These are phyloP conservation scores for Chaitophorus viminalis DNA, from an alignment of 2,888 invertebrate species.

Conservation along the genomic window DNA sequence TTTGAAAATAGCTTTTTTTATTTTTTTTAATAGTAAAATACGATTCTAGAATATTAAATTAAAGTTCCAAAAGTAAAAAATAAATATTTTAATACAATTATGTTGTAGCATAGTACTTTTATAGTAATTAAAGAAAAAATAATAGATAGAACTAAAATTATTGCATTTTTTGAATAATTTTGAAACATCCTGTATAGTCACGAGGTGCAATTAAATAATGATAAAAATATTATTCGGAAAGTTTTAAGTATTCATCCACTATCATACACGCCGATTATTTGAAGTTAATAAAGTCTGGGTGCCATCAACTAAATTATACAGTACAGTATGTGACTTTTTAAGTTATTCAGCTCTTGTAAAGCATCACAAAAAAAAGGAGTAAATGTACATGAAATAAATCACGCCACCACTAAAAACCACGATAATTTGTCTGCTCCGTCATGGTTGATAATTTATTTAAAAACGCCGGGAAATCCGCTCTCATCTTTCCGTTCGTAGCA, in stretches of 20 bases:
- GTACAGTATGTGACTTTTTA: conserved; percentile 1
- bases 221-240: too few relatives aligned
- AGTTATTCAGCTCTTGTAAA: not conserved
- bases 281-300: not conserved
- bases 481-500: not conserved
- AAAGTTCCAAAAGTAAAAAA: too few relatives aligned
- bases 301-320: not conserved
- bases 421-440: not conserved
- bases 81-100: too few relatives aligned
- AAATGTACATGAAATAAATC: not conserved
- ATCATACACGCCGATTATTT: not conserved
- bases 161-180: too few relatives aligned
- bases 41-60: too few relatives aligned
- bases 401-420: not conserved
- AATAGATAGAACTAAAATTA: too few relatives aligned
- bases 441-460: not conserved
- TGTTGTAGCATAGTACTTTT: too few relatives aligned
- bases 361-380: not conserved
- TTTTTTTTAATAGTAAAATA: too few relatives aligned
- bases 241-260: not conserved
- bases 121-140: too few relatives aligned
- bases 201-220: too few relatives aligned
- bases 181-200: too few relatives aligned
- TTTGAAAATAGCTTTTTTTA: too few relatives aligned
- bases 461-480: not conserved